phyloP scores from a whole-genome alignment of 2,888 invertebrate species.

The Rhogogaster chlorosoma region DNA sequence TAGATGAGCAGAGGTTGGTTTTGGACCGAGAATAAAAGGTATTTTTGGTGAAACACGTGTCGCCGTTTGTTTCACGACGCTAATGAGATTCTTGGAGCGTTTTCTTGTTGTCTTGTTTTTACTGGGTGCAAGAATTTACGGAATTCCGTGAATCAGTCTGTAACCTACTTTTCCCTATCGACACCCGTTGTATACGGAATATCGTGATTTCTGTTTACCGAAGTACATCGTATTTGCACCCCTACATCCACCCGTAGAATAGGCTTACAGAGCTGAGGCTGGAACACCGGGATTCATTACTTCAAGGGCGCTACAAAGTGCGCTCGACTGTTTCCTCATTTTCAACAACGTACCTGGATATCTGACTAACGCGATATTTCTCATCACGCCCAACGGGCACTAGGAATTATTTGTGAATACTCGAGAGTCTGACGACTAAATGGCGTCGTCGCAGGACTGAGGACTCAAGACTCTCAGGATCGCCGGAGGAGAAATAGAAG shows the following conservation, averaged over 20 bases:
- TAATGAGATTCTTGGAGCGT: conserved; percentile 22
- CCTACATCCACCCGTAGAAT: background rate
- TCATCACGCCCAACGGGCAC: conserved; percentile 4
- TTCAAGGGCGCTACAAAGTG: conserved; percentile 42
- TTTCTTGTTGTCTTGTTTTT: background rate
- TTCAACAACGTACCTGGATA: background rate
- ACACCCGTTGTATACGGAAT: conserved; percentile 11
- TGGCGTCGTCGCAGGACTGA: background rate
- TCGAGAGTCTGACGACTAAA: background rate
- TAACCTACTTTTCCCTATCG: background rate
- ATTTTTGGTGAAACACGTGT: background rate
- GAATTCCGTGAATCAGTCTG: background rate
- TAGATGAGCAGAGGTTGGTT: background rate
- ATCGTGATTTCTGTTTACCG: background rate
- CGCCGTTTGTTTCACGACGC: background rate
- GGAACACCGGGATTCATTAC: conserved; percentile 43
- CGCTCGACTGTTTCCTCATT: conserved; percentile 19
- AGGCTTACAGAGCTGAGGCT: conserved; percentile 20
- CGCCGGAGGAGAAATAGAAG: background rate
- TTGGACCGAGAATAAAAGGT: background rate
- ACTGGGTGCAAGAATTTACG: too few relatives aligned
- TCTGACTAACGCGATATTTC: conserved; percentile 15
- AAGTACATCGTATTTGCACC: conserved; percentile 5
- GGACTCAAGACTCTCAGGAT: background rate
- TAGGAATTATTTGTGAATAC: conserved; percentile 25